Base-by-base conservation (phyloP, 92 coral and sea anemone species). In the Anthopleura xanthogrammica region DNA sequence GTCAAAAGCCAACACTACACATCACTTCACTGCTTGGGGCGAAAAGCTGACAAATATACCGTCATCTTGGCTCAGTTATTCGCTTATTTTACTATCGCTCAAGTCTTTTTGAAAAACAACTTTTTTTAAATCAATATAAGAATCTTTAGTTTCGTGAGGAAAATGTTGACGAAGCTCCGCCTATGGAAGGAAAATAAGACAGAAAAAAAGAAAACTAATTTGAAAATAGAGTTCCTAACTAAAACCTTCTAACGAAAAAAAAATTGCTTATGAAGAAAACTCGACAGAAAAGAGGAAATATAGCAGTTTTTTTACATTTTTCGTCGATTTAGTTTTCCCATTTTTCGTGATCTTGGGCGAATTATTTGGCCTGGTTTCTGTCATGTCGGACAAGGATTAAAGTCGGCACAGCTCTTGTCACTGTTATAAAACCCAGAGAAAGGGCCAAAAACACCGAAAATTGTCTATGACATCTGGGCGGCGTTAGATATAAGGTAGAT, bases 361-460 rank as follows among this genome's bases (percentile, higher is more conserved):
- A 13, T 23, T 16, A 65, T 58, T 6, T 3, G 77, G 70, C 52
- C 84, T 81, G 84, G 77, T n/a, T 68, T 64, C 16, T 81, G 84
- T 81, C 77, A 81, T 24, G 57, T 68, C 74, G 42, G 42, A 22
- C 60, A 20, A 64, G 73, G 39, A 80, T 29, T 36, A 41, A 3
- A n/a, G 77, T 71, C 84, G 84, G 84, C 84, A n/a, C 3, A 2
- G 55, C 84, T 81, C 58, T 81, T 71, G 74, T 50, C 57, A 48
- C 16, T 23, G 3, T 80, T 80, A 81, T 24, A 81, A 19, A 70
- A 68, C 29, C 54, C 77, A 81, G 84, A 46, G 52, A 81, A 81
- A 19, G 29, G 60, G 60, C 68, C 12, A 4, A 19, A 75, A 75
- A 75, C 78, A 42, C 12, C 12, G 39, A 75, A 75, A 57, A 42